Evolutionary conservation across 2,888 invertebrate genomes (phyloP), one percentile per base, ranked within the genome.

Genomic region (Gonocerus acuteangulatus): DNA sequence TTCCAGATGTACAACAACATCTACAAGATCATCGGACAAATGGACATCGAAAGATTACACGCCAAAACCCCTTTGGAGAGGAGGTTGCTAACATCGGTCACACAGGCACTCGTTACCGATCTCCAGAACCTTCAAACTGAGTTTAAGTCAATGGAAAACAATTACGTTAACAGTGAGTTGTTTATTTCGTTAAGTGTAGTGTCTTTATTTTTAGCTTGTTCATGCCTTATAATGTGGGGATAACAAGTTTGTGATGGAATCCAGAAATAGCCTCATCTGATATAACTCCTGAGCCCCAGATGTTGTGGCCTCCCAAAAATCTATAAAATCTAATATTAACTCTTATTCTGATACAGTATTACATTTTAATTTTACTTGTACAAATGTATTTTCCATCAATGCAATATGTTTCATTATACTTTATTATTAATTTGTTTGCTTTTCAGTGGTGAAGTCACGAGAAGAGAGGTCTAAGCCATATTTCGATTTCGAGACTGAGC

Each of bases 391-490:
- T n/a, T n/a, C n/a, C n/a, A n/a, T n/a, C n/a, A n/a, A n/a, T n/a
- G n/a, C n/a, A n/a, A n/a, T n/a, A n/a, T n/a, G n/a, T n/a, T n/a
- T n/a, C n/a, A n/a, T n/a, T n/a, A n/a, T n/a, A n/a, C n/a, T n/a
- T n/a, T n/a, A n/a, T n/a, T n/a, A n/a, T n/a, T n/a, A n/a, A n/a
- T n/a, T n/a, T n/a, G n/a, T n/a, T 45, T 36, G 47, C 51, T 62
- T 65, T 66, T 42, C 71, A 82, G 83, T 93, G 69, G 77, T 97
- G 1, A 90, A 93, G 64, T 89, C 87, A 0, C 80, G 95, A 67
- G 95, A 95, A 73, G 94, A 95, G 71, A 79, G 94, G 57, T 92
- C 93, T 1, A 87, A 88, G 70, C 86, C 89, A 39, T 94, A 89
- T 76, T 93, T 95, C 73, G 87, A 89, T 68, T 56, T 56, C 23